Evolutionary conservation across 2,888 invertebrate genomes (phyloP), one percentile per base, ranked within the genome.

Genomic region (Cepaea hortensis): DNA sequence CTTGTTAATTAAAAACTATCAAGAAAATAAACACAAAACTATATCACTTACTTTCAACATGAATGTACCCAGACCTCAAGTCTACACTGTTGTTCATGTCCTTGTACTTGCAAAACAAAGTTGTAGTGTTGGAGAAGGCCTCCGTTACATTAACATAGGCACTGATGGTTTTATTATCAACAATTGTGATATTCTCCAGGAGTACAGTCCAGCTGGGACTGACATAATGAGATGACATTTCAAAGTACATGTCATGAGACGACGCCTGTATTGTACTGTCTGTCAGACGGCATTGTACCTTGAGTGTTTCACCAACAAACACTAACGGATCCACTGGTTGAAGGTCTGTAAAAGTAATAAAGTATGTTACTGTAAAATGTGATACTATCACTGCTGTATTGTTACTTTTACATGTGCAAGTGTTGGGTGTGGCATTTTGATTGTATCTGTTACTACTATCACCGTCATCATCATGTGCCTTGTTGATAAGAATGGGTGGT

Each of bases 31-130:
- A 18, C 13, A 68, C 13, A n/a, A 15, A 68, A 68, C n/a, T 5
- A 18, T 15, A 68, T n/a, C 18, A 81, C 81, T 81, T 81, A 81
- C 81, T 35, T 81, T 81, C 81, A 65, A 48, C 46, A 81, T 81
- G 7, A 48, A 81, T n/a, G 46, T 23, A 35, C 20, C 6, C 46
- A 9, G 81, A 18, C 65, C 11, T 55, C 55, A 55, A 3, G 6
- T 55, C 55, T 55, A 11, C 11, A 55, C 55, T 9, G 55, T 55
- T 6, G 55, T 55, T 55, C 55, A 55, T 11, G 11, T 55, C 11
- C 55, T 55, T 55, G 55, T 6, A 55, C 55, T 13, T 15, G 61
- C 79, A 79, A 11, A 3, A 20, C 0, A 68, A 35, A 46, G 81
- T 68, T 15, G 46, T 81, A 46, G 9, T 20, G 18, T 48, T 81